Conservation (phyloP, 2,797 vertebrate genomes). For the Orientallactaga sibirica region DNA sequence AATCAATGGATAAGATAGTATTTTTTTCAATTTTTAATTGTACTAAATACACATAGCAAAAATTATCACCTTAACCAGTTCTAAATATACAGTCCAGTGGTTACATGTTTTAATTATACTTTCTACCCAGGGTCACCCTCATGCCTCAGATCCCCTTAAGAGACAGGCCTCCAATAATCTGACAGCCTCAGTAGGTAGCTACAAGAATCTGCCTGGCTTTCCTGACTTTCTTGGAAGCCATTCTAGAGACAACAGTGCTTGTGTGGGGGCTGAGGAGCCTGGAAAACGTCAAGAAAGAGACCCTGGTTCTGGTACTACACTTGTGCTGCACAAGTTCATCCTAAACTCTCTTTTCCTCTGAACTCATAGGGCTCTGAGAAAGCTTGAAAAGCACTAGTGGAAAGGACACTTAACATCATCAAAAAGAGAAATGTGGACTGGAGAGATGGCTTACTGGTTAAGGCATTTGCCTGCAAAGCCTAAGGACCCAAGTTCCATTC, state of each 20-base stretch:
- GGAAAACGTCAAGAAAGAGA: background rate
- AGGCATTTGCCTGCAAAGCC: no score
- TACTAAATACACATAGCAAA: background rate
- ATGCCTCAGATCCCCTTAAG: background rate
- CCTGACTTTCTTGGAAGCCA: background rate
- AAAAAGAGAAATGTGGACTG: background rate
- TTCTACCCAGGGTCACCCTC: conserved; percentile 12
- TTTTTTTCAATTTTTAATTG: background rate
- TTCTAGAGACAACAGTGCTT: background rate
- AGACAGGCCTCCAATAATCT: background rate
- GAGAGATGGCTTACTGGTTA: no score
- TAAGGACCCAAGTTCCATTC: no score
- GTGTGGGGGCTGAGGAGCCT: background rate
- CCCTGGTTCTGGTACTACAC: background rate
- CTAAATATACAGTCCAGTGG: background rate
- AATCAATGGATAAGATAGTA: background rate
- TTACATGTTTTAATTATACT: background rate
- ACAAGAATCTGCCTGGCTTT: background rate
- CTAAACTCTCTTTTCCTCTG: background rate
- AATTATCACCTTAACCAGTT: background rate
- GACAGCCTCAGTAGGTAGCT: background rate
- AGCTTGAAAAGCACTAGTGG: background rate
- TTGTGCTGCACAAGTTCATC: background rate
- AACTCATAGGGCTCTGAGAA: background rate
- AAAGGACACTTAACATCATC: conserved; percentile 31